A percentile compares a stretch with the other conserved stretches of the same genome.
These are phyloP conservation scores for Dascillus cervinus DNA, from an alignment of 2,888 invertebrate genomes.

Conservation along the genomic window DNA sequence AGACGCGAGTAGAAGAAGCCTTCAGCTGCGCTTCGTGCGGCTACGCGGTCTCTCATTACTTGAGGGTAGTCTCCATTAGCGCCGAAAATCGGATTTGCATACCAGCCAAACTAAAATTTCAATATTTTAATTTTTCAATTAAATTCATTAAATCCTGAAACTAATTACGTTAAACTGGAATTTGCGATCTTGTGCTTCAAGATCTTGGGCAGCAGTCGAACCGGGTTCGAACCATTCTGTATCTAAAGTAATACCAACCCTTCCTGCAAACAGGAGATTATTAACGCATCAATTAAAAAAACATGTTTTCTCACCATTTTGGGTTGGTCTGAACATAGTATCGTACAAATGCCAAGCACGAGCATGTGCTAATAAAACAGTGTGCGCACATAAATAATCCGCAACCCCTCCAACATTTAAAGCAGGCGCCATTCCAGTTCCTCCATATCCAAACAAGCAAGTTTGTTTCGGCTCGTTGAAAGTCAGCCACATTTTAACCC, in stretches of 20 bases:
- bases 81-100: conserved; percentile 21
- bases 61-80: conserved; percentile 11
- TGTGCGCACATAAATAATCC: conserved; percentile 10
- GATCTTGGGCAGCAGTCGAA: conserved; percentile 5
- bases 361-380: conserved; percentile 8
- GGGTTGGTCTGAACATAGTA: conserved; percentile 29
- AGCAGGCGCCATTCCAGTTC: conserved; percentile 6
- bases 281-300: too few relatives aligned
- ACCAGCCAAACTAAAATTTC: conserved; percentile 16
- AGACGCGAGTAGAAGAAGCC: conserved; percentile 9
- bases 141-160: too few relatives aligned
- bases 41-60: conserved; percentile 8
- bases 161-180: conserved; percentile 12
- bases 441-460: conserved; percentile 13
- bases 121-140: neutral
- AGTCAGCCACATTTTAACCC: conserved; percentile 19
- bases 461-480: conserved; percentile 20
- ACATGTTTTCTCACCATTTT: conserved; percentile 7
- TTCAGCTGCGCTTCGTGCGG: conserved; percentile 8
- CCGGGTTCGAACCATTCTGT: conserved; percentile 3
- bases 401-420: conserved; percentile 6
- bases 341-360: conserved; percentile 14
- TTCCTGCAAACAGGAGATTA: neutral
- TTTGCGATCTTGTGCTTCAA: conserved; percentile 6
- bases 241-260: neutral